phyloP scores from a whole-genome alignment of 2,888 invertebrate species.

The Agonopterix heracliana region DNA sequence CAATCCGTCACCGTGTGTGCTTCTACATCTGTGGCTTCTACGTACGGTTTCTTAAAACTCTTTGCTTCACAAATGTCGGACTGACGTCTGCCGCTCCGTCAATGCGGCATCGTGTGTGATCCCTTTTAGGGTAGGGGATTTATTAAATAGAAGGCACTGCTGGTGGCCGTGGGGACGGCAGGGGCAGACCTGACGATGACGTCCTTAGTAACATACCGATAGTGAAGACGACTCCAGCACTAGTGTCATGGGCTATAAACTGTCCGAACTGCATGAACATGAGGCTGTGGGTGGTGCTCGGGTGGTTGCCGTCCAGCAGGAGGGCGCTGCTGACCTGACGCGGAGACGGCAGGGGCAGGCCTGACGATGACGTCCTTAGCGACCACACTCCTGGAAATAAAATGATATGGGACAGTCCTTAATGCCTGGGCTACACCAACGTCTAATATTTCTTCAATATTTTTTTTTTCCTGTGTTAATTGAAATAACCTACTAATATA shows the following conservation, averaged over 20 bases:
- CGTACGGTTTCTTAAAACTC: too few species aligned
- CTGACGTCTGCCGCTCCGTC: too few species aligned
- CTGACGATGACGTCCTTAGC: conserved; percentile 61
- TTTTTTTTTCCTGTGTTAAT: too few species aligned
- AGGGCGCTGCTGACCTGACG: conserved; percentile 80
- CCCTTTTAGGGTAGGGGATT: too few species aligned
- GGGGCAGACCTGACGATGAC: conserved; percentile 37
- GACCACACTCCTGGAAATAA: conserved; percentile 60
- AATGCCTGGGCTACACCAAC: too few species aligned
- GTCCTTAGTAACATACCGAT: background rate
- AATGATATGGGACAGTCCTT: background rate
- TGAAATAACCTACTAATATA: too few species aligned
- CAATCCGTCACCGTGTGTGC: too few species aligned
- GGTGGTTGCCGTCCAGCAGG: conserved; percentile 75
- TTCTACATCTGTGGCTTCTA: too few species aligned
- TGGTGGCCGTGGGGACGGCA: conserved; percentile 82
- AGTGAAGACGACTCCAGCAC: conserved; percentile 81
- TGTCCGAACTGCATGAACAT: conserved; percentile 89
- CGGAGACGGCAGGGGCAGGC: conserved; percentile 77
- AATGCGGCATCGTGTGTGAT: too few species aligned
- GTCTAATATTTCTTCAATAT: too few species aligned
- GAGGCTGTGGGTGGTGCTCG: conserved; percentile 78
- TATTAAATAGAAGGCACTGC: conserved; percentile 76
- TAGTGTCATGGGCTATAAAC: conserved; percentile 85
- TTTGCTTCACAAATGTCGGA: too few species aligned